Conservation (phyloP, 1,140 invertebrate genomes). For the Drosophila truncata region DNA sequence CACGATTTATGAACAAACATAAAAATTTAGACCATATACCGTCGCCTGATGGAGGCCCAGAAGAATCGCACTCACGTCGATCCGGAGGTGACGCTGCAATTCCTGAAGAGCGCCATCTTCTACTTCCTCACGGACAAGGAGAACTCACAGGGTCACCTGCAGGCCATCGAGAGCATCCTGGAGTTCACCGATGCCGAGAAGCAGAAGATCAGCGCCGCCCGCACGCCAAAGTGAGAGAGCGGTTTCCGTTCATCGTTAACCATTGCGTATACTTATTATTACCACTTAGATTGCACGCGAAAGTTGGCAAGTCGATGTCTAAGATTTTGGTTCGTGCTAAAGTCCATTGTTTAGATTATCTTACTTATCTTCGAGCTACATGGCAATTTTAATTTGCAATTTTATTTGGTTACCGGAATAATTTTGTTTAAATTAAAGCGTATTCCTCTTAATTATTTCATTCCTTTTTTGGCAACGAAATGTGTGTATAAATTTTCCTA, state of each 20-base stretch:
- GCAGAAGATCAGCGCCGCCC: slow-evolving; percentile 90
- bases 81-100: slow-evolving; percentile 94
- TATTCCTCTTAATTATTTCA: slow-evolving; percentile 12
- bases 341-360: slow-evolving; percentile 68
- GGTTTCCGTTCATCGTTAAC: slow-evolving; percentile 25
- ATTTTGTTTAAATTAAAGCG: slow-evolving; percentile 70
- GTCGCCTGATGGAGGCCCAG: slow-evolving; percentile 91
- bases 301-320: slow-evolving; percentile 70
- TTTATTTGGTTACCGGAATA: slow-evolving; percentile 73
- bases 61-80: slow-evolving; percentile 89
- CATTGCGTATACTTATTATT: slow-evolving; percentile 44
- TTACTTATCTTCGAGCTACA: slow-evolving; percentile 18
- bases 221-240: slow-evolving; percentile 81
- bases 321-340: slow-evolving; percentile 68
- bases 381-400: slow-evolving; percentile 69
- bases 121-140: slow-evolving; percentile 95
- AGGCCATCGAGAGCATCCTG: slow-evolving; percentile 94
- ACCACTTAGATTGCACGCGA: slow-evolving; percentile 30
- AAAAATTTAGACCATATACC: slow-evolving; percentile 90
- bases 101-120: slow-evolving; percentile 95
- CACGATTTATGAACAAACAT: slow-evolving; percentile 14
- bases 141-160: slow-evolving; percentile 92
- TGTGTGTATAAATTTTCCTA: slow-evolving; percentile 51
- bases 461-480: slow-evolving; percentile 33
- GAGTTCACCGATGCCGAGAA: slow-evolving; percentile 92